A percentile compares a stretch with the other conserved stretches of the same genome.
phyloP scores from a whole-genome alignment of 1,140 invertebrate genomes.

The Drosophila chauvacae region DNA sequence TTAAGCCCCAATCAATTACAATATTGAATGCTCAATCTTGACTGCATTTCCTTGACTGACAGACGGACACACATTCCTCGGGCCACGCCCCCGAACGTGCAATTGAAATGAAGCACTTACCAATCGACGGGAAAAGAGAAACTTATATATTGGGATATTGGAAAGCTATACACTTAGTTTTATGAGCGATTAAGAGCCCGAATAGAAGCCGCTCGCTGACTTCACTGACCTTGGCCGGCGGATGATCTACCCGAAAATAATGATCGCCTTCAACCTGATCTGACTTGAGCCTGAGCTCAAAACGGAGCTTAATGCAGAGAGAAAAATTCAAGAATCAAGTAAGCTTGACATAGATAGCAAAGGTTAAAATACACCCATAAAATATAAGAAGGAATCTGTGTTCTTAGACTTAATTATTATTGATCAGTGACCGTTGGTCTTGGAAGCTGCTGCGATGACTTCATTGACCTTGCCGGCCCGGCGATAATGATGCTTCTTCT shows the following conservation, averaged over 20 bases:
- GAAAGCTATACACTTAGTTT: constrained; percentile 11
- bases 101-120: constrained; percentile 71
- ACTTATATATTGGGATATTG: constrained; percentile 1
- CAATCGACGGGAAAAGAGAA: constrained; percentile 57
- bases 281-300: constrained; percentile 25
- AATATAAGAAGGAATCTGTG: not conserved
- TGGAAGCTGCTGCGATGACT: constrained; percentile 57
- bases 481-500: constrained; percentile 22
- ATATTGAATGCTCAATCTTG: constrained; percentile 64
- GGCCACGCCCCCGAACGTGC: constrained; percentile 59
- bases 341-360: constrained; percentile 5
- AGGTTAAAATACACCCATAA: constrained; percentile 3
- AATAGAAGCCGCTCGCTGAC: constrained; percentile 40
- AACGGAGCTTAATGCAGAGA: constrained; percentile 2
- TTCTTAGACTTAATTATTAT: constrained; percentile 1
- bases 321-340: not conserved
- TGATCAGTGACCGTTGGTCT: constrained; percentile 12
- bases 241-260: constrained; percentile 26
- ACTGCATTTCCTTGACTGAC: constrained; percentile 63
- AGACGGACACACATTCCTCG: not conserved
- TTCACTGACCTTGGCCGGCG: constrained; percentile 37
- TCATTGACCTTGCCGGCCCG: constrained; percentile 63
- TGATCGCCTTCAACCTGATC: constrained; percentile 45
- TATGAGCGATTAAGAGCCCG: constrained; percentile 26
- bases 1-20: constrained; percentile 68